Evolutionary conservation across 2,797 vertebrate species (phyloP).

Genomic region (Echiichthys vipera): DNA sequence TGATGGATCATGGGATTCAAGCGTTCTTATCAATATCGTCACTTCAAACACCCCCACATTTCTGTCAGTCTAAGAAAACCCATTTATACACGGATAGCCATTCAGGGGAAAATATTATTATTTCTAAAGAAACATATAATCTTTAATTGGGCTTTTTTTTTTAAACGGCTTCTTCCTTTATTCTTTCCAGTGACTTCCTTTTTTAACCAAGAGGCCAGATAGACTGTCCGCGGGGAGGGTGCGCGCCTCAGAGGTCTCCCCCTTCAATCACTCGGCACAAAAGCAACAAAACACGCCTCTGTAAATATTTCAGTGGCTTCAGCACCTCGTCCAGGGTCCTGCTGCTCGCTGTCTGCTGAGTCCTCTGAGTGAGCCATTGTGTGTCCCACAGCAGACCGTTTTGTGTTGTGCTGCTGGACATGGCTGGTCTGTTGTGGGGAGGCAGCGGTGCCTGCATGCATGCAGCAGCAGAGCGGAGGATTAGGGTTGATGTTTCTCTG

Average conservation of each 20-base stretch:
- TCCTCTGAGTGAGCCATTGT: conserved; percentile 74
- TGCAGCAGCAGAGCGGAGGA: conserved; percentile 68
- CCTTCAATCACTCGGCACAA: conserved; percentile 77
- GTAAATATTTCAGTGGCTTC: conserved; percentile 83
- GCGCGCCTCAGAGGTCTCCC: conserved; percentile 43
- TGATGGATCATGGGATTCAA: conserved; percentile 52
- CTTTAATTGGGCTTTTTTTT: neutral
- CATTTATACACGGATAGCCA: conserved; percentile 11
- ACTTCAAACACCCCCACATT: conserved; percentile 42
- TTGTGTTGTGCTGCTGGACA: conserved; percentile 71
- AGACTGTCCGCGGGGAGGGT: conserved; percentile 43
- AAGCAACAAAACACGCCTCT: conserved; percentile 81
- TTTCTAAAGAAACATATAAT: conserved; percentile 6
- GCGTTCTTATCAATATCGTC: conserved; percentile 65
- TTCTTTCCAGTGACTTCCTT: conserved; percentile 35
- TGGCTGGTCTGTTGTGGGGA: conserved; percentile 73
- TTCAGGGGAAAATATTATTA: conserved; percentile 11
- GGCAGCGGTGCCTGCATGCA: conserved; percentile 72
- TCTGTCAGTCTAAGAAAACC: conserved; percentile 14
- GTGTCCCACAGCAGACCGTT: conserved; percentile 59
- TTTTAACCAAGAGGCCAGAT: conserved; percentile 41
- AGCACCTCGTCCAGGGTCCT: conserved; percentile 69
- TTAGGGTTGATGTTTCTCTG: conserved; percentile 71
- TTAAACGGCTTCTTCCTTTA: neutral
- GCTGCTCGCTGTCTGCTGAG: conserved; percentile 78